phyloP scores from a whole-genome alignment of 2,888 invertebrate genomes.

The Leptothorax acervorum region DNA sequence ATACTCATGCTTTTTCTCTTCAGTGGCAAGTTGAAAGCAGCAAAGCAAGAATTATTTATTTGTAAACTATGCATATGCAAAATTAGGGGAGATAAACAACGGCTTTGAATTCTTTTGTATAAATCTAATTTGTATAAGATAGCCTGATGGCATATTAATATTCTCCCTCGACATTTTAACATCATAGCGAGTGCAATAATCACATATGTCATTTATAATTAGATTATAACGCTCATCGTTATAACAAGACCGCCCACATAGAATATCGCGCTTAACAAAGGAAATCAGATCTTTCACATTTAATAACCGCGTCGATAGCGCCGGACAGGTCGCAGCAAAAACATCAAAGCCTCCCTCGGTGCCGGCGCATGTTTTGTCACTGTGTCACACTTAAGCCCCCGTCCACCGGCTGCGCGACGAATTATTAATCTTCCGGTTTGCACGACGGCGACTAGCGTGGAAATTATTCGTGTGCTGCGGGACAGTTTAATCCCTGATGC shows the following conservation, averaged over 20 bases:
- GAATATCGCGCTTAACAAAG: constrained; percentile 2
- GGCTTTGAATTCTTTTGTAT: not conserved
- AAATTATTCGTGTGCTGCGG: constrained; percentile 79
- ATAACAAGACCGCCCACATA: not conserved
- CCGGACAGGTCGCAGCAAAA: constrained; percentile 6
- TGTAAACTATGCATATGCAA: not conserved
- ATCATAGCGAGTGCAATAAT: not conserved
- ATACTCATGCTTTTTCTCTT: not conserved
- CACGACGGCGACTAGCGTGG: constrained; percentile 62
- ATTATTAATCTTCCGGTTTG: constrained; percentile 79
- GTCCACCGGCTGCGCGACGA: constrained; percentile 70
- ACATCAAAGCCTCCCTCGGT: constrained; percentile 18
- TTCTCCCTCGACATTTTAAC: not conserved
- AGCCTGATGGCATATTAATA: not conserved
- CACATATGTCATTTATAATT: not conserved
- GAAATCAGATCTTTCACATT: constrained; percentile 7
- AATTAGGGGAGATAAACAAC: not conserved
- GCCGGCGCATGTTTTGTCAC: constrained; percentile 35
- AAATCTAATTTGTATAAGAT: not conserved
- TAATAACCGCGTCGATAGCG: constrained; percentile 43
- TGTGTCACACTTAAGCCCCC: constrained; percentile 68
- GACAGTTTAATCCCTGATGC: constrained; percentile 76
- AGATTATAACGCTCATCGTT: not conserved
- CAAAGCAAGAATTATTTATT: not conserved
- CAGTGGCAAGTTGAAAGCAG: not conserved